phyloP scores from a whole-genome alignment of 1,140 invertebrate species.

The Nylanderia fulva region DNA sequence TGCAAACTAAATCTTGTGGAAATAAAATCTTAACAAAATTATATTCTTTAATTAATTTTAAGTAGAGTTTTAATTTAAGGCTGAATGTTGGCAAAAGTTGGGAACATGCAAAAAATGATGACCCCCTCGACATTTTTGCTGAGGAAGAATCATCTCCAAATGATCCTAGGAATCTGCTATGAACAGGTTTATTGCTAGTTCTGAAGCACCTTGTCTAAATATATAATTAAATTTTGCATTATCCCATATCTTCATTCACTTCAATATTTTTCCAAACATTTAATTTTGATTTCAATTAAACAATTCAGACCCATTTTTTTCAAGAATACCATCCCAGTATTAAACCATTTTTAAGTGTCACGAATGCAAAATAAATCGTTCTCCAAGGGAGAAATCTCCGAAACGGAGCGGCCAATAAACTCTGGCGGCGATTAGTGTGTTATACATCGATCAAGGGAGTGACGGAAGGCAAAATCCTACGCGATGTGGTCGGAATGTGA shows the following conservation, averaged over 20 bases:
- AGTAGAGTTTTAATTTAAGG: too few species aligned
- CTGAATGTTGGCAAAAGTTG: too few species aligned
- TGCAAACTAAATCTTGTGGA: too few species aligned
- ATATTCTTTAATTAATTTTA: too few species aligned
- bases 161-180: too few species aligned
- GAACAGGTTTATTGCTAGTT: too few species aligned
- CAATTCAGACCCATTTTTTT: not conserved
- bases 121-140: too few species aligned
- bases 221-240: not conserved
- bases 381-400: slow-evolving; percentile 21
- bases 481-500: slow-evolving; percentile 79
- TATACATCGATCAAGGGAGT: slow-evolving; percentile 72
- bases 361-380: slow-evolving; percentile 34
- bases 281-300: slow-evolving; percentile 7
- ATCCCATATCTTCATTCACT: not conserved
- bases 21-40: too few species aligned
- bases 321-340: not conserved
- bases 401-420: slow-evolving; percentile 16
- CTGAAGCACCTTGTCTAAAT: too few species aligned
- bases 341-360: slow-evolving; percentile 3
- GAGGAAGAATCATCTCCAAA: too few species aligned
- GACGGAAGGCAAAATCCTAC: slow-evolving; percentile 76
- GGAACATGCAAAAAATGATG: too few species aligned
- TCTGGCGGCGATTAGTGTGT: slow-evolving; percentile 29
- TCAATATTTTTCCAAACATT: not conserved